Evolutionary conservation across 2,113 vertebrate species (phyloP).

Genomic region (Cathartes aura): DNA sequence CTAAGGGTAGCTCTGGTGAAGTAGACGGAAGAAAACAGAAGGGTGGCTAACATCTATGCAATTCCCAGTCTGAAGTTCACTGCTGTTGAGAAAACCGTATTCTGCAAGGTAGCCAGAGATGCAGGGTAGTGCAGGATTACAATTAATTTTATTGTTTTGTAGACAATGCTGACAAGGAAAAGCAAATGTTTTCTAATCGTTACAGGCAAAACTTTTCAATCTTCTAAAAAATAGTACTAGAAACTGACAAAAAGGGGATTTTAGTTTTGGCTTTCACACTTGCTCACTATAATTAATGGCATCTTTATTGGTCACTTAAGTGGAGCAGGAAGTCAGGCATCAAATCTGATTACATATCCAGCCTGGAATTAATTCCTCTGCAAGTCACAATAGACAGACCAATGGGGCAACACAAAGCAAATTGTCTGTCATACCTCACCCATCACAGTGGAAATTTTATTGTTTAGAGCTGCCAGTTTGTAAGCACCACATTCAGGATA

Average conservation of each 20-base stretch:
- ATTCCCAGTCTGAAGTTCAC: not conserved
- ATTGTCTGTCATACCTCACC: not conserved
- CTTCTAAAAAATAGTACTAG: not conserved
- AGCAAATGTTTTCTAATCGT: not conserved
- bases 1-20: not conserved
- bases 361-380: not conserved
- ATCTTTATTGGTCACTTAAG: not conserved
- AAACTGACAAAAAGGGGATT: not conserved
- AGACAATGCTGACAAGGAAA: not conserved
- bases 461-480: slow-evolving; percentile 10
- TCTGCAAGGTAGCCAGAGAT: not conserved
- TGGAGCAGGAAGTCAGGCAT: slow-evolving; percentile 25
- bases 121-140: not conserved
- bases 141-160: not conserved
- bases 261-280: not conserved
- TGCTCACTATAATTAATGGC: not conserved
- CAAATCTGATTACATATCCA: slow-evolving; percentile 47
- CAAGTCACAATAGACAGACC: slow-evolving; percentile 12
- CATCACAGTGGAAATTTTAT: slow-evolving; percentile 24
- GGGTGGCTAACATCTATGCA: not conserved
- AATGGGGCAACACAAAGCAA: slow-evolving; percentile 16
- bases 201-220: not conserved
- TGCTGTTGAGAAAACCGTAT: not conserved
- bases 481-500: not conserved
- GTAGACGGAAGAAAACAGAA: not conserved